Evolutionary conservation across 2,113 vertebrate genomes (phyloP), one percentile per base, ranked within the genome.

Genomic region (Corythaeola cristata): DNA sequence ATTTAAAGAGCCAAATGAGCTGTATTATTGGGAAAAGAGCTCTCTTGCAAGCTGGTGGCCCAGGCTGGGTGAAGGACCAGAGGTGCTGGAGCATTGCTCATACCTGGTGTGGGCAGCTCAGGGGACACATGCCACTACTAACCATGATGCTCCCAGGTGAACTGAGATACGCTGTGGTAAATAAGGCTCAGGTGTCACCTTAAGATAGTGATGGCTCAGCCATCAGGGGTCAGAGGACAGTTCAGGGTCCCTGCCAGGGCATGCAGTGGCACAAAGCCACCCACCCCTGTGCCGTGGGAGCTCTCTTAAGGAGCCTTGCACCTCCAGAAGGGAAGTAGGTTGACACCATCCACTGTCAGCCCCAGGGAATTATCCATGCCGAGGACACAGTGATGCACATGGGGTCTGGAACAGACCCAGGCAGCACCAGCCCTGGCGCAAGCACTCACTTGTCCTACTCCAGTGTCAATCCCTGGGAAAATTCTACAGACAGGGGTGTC

Each of bases 1-100:
- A 5, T 26, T 60, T 45, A 15, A 58, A 35, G 64, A 68, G 37
- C 20, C 64, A 32, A 37, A 16, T 6, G 20, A 17, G 49, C 21
- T 19, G 8, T 0, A 3, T 5, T 5, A 1, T 1, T 2, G 21
- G 27, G 21, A 7, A 17, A 3, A 4, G 0, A 15, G 19, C 3
- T 32, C 74, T 7, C 8, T 33, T 41, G 45, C 15, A 9, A 66
- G 56, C 15, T 27, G 35, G 66, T 78, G 39, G 5, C 4, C 11
- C 7, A 5, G 8, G 12, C 16, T 72, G 15, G n/a, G 44, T 0
- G 3, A 55, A 37, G 33, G 24, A 50, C 24, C 15, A 35, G 78
- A 11, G 47, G 0, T 18, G 12, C 19, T 9, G 45, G 75, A 45
- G 20, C 11, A 33, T 11, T 6, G 59, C 21, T 53, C 20, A 27